Percentiles rank a stretch among this genome's conserved stretches.
phyloP scores from a whole-genome alignment of 2,888 invertebrate genomes.

The Cataglyphis livida region DNA sequence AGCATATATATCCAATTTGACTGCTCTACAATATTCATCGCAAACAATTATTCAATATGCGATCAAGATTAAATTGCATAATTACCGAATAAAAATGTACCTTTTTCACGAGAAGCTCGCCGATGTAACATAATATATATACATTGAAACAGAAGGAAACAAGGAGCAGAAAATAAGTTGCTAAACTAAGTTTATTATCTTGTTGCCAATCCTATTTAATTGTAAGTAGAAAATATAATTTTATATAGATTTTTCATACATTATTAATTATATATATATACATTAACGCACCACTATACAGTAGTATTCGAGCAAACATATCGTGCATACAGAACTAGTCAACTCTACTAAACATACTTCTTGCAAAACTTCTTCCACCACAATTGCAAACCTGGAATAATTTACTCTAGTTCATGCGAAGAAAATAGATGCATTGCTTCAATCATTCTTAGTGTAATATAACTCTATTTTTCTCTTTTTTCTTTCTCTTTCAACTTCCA shows the following conservation, averaged over 20 bases:
- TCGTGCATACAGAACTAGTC: slow-evolving; percentile 77
- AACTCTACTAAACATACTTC: slow-evolving; percentile 78
- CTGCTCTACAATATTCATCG: slow-evolving; percentile 53
- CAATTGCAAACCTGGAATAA: slow-evolving; percentile 70
- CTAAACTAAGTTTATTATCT: slow-evolving; percentile 44
- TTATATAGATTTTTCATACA: background rate
- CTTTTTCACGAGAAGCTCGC: slow-evolving; percentile 68
- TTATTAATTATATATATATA: background rate
- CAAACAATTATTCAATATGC: background rate
- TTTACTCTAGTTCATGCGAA: background rate
- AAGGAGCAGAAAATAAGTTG: slow-evolving; percentile 58
- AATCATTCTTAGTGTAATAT: background rate
- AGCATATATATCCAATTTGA: slow-evolving; percentile 64
- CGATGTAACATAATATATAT: slow-evolving; percentile 70
- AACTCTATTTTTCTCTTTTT: background rate
- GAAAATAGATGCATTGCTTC: background rate
- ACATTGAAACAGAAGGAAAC: slow-evolving; percentile 66
- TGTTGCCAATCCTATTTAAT: slow-evolving; percentile 64
- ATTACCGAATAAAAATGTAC: slow-evolving; percentile 36
- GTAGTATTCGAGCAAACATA: slow-evolving; percentile 80
- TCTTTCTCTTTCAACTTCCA: background rate
- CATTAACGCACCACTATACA: slow-evolving; percentile 74
- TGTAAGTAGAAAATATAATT: slow-evolving; percentile 20
- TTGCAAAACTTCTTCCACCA: slow-evolving; percentile 73
- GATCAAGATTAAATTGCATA: background rate